Conservation (phyloP, 2,113 vertebrate genomes). For the Microcebus ravelobensis region DNA sequence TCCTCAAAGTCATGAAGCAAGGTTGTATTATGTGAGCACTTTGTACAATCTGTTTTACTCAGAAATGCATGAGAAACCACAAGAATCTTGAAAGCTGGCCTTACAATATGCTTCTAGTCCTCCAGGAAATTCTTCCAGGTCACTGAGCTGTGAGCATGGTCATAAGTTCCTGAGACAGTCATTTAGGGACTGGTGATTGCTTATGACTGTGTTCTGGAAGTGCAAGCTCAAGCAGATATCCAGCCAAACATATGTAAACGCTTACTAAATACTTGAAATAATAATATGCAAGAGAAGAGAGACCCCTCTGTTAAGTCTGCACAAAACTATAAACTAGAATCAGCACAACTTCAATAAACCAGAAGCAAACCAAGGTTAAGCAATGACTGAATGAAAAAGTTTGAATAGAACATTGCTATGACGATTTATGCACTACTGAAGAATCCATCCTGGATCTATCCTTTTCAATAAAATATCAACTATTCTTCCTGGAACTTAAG, state of each 20-base stretch:
- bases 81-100: constrained; percentile 43
- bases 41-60: not conserved
- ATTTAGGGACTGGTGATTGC: constrained; percentile 9
- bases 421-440: not conserved
- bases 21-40: not conserved
- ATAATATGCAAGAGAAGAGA: constrained; percentile 37
- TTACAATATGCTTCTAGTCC: not conserved
- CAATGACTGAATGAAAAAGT: not conserved
- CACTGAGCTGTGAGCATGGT: constrained; percentile 14
- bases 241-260: constrained; percentile 54
- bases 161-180: not conserved
- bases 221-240: constrained; percentile 37
- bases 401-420: not conserved
- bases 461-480: not conserved
- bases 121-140: constrained; percentile 48
- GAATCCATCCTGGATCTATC: not conserved
- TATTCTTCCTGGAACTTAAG: not conserved
- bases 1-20: not conserved
- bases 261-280: constrained; percentile 49
- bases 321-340: not conserved
- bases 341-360: not conserved
- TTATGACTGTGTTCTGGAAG: constrained; percentile 41
- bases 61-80: constrained; percentile 33
- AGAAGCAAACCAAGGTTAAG: constrained; percentile 30
- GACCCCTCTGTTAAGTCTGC: constrained; percentile 10